Base-by-base conservation (phyloP, 2,113 vertebrate genomes). In the Anoplopoma fimbria region DNA sequence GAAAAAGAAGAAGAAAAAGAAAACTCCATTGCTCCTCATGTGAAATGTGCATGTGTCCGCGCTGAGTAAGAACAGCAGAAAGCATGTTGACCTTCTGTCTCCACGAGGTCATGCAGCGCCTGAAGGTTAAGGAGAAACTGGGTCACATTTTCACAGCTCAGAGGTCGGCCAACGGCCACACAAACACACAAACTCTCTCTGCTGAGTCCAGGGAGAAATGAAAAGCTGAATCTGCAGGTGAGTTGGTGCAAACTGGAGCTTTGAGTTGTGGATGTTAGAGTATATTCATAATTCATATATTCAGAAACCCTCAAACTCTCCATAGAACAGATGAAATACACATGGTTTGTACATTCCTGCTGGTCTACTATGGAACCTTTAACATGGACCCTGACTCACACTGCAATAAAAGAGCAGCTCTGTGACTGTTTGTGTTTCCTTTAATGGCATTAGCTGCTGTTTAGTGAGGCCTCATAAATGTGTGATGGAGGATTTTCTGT, bases 51-150 rank as follows among this genome's bases (percentile, higher is more conserved):
- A 10, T 0, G 33, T 65, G 27, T 80, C n/a, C 57, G 72, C 33
- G 83, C 57, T 64, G 87, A 75, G 69, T 62, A 4, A 72, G 70
- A 67, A 13, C 73, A 49, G 42, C 61, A 60, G 79, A 73, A 62
- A 75, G 21, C 62, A 4, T 0, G 33, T 1, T 90, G 85, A 89
- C 91, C 91, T 69, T 74, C 47, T 23, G 65, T 75, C 79, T 81
- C 45, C 1, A 40, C 2, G 79, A 85, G 89, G 89, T 88, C 91
- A 89, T 2, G 3, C 74, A 29, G 40, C 2, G 89, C 89, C 91
- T 80, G 84, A 89, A 89, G 89, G 79, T 83, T 81, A 62, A 73
- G 85, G 77, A 62, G 82, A 81, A 88, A 89, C 34, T 89, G 86
- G 87, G 85, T 88, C 89, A 84, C 79, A 83, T 77, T 81, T 88